phyloP scores from a whole-genome alignment of 53 echinoderm and acorn worm genomes.

The Arbacia lixula region DNA sequence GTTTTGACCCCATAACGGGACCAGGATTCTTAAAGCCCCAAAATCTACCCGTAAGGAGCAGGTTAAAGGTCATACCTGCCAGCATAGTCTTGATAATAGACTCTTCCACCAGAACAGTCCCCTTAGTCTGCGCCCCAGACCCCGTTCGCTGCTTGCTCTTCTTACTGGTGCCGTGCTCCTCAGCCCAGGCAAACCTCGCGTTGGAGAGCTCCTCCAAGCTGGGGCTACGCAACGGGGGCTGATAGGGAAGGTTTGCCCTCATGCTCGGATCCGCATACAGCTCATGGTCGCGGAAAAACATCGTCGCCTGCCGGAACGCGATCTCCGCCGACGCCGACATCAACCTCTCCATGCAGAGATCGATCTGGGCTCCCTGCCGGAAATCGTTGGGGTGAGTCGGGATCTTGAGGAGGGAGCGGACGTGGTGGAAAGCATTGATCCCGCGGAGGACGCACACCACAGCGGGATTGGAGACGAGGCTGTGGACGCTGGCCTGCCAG shows the following conservation, averaged over 20 bases:
- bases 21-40: too few relatives aligned
- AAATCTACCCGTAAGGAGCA: too few relatives aligned
- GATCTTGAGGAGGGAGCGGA: constrained; percentile 68
- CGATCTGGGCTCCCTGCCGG: constrained; percentile 18
- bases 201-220: constrained; percentile 89
- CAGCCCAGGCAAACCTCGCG: constrained; percentile 92
- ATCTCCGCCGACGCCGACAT: constrained; percentile 93
- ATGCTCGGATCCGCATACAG: constrained; percentile 93
- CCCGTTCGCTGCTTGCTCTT: constrained; percentile 58
- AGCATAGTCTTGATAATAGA: constrained; percentile 95
- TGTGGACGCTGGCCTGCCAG: constrained; percentile 93
- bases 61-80: constrained; percentile 72
- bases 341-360: constrained; percentile 65
- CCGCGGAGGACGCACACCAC: constrained; percentile 88
- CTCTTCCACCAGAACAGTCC: constrained; percentile 86
- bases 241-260: constrained; percentile 84
- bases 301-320: constrained; percentile 91
- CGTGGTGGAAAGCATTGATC: constrained; percentile 85
- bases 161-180: constrained; percentile 45
- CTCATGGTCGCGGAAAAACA: constrained; percentile 94
- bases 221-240: constrained; percentile 91
- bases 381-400: constrained; percentile 48
- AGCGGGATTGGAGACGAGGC: constrained; percentile 81
- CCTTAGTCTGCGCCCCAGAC: constrained; percentile 50
- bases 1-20: too few relatives aligned